Conservation (phyloP, 2,888 invertebrate genomes). For the Piscicola geometra region DNA sequence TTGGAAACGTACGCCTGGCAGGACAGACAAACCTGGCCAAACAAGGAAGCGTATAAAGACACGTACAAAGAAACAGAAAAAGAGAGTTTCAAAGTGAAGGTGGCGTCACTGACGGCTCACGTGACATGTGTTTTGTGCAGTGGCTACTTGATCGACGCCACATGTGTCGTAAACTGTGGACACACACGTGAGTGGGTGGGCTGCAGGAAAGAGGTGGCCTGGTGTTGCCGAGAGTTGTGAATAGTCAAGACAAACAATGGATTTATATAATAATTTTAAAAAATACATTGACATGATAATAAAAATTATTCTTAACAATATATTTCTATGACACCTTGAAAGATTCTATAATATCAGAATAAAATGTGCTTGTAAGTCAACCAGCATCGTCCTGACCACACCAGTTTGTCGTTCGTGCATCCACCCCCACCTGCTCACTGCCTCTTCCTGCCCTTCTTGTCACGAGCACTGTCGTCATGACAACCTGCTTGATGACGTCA, state of each 20-base stretch:
- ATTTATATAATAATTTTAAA: too few species aligned
- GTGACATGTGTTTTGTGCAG: conserved; percentile 31
- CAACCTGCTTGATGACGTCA: conserved; percentile 14
- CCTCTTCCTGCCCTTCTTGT: conserved; percentile 21
- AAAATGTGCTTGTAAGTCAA: background rate
- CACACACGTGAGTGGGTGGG: conserved; percentile 34
- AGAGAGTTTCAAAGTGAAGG: background rate
- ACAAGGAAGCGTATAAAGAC: too few species aligned
- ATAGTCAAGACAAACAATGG: too few species aligned
- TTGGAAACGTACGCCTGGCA: too few species aligned
- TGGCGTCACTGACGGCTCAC: background rate
- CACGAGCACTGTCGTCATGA: conserved; percentile 6
- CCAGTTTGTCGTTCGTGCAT: conserved; percentile 28
- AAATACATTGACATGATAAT: too few species aligned
- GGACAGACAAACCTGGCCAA: too few species aligned
- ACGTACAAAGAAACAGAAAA: background rate
- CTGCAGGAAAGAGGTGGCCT: too few species aligned
- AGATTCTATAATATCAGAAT: too few species aligned
- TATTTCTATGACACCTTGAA: too few species aligned
- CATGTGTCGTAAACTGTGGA: conserved; percentile 19
- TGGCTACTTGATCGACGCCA: conserved; percentile 34
- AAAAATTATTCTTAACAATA: too few species aligned
- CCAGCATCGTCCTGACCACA: background rate
- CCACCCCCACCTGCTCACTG: background rate
- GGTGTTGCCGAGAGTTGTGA: too few species aligned